A percentile compares a stretch with the other conserved stretches of the same genome.
Conservation (phyloP, 2,797 vertebrate species). For the Sebastes variabilis region DNA sequence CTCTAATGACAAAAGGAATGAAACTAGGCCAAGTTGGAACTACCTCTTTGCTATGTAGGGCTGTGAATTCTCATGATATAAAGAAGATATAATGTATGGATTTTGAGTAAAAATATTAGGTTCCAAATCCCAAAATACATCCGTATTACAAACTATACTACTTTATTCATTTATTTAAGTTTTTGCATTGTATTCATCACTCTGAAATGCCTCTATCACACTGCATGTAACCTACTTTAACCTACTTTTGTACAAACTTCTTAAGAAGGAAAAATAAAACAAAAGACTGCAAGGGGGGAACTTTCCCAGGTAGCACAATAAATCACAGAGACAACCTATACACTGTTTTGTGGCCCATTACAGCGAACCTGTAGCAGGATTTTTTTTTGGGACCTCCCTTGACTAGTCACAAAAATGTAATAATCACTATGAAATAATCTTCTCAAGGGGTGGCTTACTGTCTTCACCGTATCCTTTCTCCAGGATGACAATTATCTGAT, state of each 20-base stretch:
- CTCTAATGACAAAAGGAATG: slow-evolving; percentile 33
- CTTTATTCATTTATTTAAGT: background rate
- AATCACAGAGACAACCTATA: slow-evolving; percentile 48
- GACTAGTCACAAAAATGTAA: slow-evolving; percentile 38
- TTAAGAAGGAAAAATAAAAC: slow-evolving; percentile 20
- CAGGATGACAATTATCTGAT: background rate
- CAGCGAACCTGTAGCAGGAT: slow-evolving; percentile 21
- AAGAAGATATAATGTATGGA: slow-evolving; percentile 1
- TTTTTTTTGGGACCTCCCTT: slow-evolving; percentile 27
- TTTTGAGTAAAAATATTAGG: background rate
- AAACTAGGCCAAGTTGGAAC: slow-evolving; percentile 36
- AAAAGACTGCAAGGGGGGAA: background rate
- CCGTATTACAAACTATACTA: background rate
- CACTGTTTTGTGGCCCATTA: slow-evolving; percentile 43
- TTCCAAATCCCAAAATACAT: background rate
- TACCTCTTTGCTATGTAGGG: background rate
- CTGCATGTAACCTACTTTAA: background rate
- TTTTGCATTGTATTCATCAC: background rate
- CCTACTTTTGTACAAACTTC: slow-evolving; percentile 10
- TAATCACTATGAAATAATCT: slow-evolving; percentile 34
- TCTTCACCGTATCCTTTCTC: background rate
- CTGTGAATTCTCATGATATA: background rate
- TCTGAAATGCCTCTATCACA: background rate
- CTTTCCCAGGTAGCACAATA: slow-evolving; percentile 27
- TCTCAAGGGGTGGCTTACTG: background rate